Evolutionary conservation across 1,140 invertebrate species (phyloP).

Genomic region (Procambarus clarkii): DNA sequence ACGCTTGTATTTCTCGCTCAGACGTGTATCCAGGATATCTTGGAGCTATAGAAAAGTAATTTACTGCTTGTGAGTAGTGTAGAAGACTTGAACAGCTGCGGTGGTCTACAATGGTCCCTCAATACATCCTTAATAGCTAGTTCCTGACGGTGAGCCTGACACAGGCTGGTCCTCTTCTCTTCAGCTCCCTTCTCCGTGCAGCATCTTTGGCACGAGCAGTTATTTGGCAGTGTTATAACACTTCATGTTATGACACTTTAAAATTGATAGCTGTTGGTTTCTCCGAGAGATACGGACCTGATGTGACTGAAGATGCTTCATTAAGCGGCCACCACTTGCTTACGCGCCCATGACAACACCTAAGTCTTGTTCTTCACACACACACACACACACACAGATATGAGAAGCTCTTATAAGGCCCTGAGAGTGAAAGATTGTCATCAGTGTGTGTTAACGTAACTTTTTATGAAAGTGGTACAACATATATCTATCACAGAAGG

Average conservation of each 20-base stretch:
- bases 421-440: slow-evolving; percentile 31
- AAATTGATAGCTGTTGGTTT: too few relatives aligned
- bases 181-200: too few relatives aligned
- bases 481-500: slow-evolving; percentile 25
- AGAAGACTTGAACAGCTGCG: background rate
- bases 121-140: background rate
- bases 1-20: background rate
- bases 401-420: slow-evolving; percentile 22
- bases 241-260: too few relatives aligned
- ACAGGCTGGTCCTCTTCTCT: too few relatives aligned
- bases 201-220: too few relatives aligned
- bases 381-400: background rate
- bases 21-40: background rate
- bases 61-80: background rate
- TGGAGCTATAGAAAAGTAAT: background rate
- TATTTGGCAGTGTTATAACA: too few relatives aligned
- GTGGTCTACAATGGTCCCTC: background rate
- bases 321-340: background rate
- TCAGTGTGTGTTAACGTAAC: background rate
- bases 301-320: too few relatives aligned
- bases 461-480: background rate
- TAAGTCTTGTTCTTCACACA: too few relatives aligned
- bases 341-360: too few relatives aligned
- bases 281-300: too few relatives aligned
- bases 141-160: background rate